Base-by-base conservation (phyloP, 2,113 vertebrate genomes). In the Platichthys stellatus region DNA sequence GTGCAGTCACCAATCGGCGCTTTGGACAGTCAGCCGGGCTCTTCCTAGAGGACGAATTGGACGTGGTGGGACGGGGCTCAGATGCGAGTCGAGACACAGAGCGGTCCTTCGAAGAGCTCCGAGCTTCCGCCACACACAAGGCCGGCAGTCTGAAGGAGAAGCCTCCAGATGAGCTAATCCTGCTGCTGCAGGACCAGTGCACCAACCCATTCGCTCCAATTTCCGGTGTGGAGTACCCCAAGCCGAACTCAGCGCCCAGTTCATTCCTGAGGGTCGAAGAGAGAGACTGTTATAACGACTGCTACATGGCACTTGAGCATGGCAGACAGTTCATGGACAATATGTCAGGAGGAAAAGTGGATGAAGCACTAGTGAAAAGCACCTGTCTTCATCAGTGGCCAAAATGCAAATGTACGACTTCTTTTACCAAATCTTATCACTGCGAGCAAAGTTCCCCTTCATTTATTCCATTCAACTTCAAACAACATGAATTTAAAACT, bases 241-340 rank as follows among this genome's bases (percentile, higher is more conserved):
- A 95, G 67, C 64, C 49, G 3, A 61, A 94, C 20, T 72, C 87
- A 0, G 47, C 64, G 40, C 76, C 94, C 7, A 85, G 85, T 82
- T 83, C 94, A 45, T 92, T 96, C 86, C 92, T 97, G 83, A 96
- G 97, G 12, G 96, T 98, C 26, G 98, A 97, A 85, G 97, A 99
- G 87, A 93, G 96, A 81, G 98, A 99, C 93, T 99, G 94, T 94
- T 96, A 97, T 89, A 98, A 96, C 82, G 98, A 99, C 93, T 99
- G 98, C 94, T 98, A 97, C 92, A 94, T 98, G 90, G 98, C 98
- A 1, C 94, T 99, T 93, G 98, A 99, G 90, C 97, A 98, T 26
- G 98, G 98, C 67, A 93, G 98, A 73, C 98, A 99, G 92, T 99
- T 99, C 91, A 99, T 99, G 98, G 98, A 99, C 94, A 99, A 99